phyloP scores from a whole-genome alignment of 2,797 vertebrate species.

The Sciaenops ocellatus region DNA sequence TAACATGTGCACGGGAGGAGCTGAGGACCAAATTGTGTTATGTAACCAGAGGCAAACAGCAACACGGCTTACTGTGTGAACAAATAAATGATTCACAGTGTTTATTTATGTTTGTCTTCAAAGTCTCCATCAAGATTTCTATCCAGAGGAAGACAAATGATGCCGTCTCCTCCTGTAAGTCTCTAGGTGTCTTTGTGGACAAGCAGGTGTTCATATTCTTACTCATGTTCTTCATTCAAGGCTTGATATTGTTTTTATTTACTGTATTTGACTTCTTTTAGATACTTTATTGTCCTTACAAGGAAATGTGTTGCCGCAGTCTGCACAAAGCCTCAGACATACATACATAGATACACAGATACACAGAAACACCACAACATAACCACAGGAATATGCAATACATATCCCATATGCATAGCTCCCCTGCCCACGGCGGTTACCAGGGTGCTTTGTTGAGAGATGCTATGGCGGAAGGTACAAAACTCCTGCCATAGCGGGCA shows the following conservation, averaged over 20 bases:
- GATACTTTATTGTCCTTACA: too few species aligned
- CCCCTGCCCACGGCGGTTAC: too few species aligned
- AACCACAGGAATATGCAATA: too few species aligned
- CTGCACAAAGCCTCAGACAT: too few species aligned
- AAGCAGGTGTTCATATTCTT: neutral
- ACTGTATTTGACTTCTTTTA: neutral
- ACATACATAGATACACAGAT: too few species aligned
- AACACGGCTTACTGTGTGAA: neutral
- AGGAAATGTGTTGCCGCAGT: too few species aligned
- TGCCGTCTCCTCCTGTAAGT: neutral
- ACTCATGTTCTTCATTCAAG: neutral
- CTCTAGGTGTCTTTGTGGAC: neutral
- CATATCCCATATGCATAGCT: too few species aligned
- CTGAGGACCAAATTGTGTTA: slow-evolving; percentile 3
- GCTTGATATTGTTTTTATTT: neutral
- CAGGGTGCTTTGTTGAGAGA: too few species aligned
- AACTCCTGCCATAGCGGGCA: too few species aligned
- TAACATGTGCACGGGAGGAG: neutral
- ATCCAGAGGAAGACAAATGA: neutral
- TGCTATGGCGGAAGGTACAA: too few species aligned
- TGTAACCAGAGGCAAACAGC: neutral
- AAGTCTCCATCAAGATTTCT: neutral
- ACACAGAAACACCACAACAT: too few species aligned
- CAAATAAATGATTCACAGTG: neutral
- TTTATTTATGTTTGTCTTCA: neutral